A percentile compares a stretch with the other conserved stretches of the same genome.
phyloP scores from a whole-genome alignment of 2,888 invertebrate species.

The Hermodice carunculata region DNA sequence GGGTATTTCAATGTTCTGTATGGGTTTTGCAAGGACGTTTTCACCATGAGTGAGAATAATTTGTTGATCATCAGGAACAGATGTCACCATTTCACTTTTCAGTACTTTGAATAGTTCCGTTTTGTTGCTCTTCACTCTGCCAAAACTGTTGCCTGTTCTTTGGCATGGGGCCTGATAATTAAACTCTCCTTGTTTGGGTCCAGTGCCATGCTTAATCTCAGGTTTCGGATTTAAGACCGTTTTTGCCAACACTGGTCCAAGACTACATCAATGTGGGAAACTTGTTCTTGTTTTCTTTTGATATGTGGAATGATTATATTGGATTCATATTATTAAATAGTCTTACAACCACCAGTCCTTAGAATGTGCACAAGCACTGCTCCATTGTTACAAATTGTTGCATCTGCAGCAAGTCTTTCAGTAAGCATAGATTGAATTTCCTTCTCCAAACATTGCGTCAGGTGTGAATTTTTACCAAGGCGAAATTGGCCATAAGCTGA shows the following conservation, averaged over 20 bases:
- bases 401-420: background rate
- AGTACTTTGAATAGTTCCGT: too few species aligned
- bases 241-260: conserved; percentile 6
- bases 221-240: conserved; percentile 3
- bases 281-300: background rate
- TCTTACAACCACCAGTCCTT: background rate
- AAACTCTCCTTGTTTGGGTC: background rate
- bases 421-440: background rate
- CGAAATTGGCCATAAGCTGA: background rate
- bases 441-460: background rate
- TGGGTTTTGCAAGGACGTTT: too few species aligned
- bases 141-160: too few species aligned
- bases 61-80: too few species aligned
- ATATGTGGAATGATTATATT: background rate
- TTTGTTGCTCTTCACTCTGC: too few species aligned
- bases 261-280: background rate
- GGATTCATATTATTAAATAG: background rate
- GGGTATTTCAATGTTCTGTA: too few species aligned
- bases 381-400: conserved; percentile 2
- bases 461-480: background rate
- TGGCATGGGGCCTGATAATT: background rate
- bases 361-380: conserved; percentile 6
- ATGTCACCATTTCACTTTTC: too few species aligned
- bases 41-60: too few species aligned
- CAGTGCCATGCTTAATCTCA: background rate